A percentile compares a stretch with the other conserved stretches of the same genome.
These are phyloP conservation scores for Eudemis profundana DNA, from an alignment of 2,888 invertebrate species.

Conservation along the genomic window DNA sequence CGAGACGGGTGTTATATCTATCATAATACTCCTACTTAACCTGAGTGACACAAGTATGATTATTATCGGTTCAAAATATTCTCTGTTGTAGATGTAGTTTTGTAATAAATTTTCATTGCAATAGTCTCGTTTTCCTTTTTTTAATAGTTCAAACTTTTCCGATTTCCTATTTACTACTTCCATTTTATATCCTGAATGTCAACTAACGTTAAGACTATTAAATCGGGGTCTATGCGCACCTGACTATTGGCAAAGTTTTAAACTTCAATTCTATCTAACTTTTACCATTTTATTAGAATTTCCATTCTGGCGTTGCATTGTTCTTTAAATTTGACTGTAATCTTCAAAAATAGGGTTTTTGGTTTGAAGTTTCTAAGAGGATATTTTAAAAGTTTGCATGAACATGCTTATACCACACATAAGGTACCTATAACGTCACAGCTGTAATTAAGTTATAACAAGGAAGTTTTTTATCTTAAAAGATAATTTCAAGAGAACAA, in stretches of 20 bases:
- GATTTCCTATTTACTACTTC: background rate
- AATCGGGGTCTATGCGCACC: conserved; percentile 28
- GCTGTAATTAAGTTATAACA: no score
- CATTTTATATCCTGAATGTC: conserved; percentile 12
- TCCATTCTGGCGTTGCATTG: conserved; percentile 20
- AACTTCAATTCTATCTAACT: conserved; percentile 33
- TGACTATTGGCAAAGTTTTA: conserved; percentile 33
- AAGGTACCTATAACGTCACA: no score
- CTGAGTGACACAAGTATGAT: no score
- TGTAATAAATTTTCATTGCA: background rate
- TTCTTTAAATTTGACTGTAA: conserved; percentile 12
- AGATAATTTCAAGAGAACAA: no score
- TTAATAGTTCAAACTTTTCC: background rate
- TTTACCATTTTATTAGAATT: conserved; percentile 33
- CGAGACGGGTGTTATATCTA: no score
- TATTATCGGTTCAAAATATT: background rate
- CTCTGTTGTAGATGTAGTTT: background rate
- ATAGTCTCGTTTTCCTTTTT: background rate
- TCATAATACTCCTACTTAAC: no score
- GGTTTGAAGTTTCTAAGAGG: background rate
- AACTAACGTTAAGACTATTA: conserved; percentile 27
- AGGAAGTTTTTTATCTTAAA: no score
- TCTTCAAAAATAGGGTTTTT: conserved; percentile 13
- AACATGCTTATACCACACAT: no score
- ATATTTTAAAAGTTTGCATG: no score